These are phyloP conservation scores for Drosophila nigromelanica DNA, from an alignment of 1,140 invertebrate species.

Conservation along the genomic window DNA sequence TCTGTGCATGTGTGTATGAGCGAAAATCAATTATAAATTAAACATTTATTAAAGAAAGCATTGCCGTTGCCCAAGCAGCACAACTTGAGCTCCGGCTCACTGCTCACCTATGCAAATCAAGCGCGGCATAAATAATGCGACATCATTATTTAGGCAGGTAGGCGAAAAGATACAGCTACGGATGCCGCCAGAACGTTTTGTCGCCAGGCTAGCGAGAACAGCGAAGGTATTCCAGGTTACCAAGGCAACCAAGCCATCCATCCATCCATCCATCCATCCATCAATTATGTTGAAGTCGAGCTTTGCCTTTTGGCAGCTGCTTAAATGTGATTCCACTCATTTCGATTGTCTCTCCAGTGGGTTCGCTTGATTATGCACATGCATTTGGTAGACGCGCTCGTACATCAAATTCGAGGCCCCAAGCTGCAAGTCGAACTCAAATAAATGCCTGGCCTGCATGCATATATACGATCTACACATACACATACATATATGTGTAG, in stretches of 20 bases:
- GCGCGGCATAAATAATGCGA: slow-evolving; percentile 77
- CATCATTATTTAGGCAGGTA: slow-evolving; percentile 80
- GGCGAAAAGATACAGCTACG: slow-evolving; percentile 49
- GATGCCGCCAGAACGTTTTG: slow-evolving; percentile 22
- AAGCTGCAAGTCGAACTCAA: slow-evolving; percentile 39
- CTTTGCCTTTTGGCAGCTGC: slow-evolving; percentile 46
- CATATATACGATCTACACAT: slow-evolving; percentile 44
- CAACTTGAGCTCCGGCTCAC: slow-evolving; percentile 20
- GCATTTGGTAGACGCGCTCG: slow-evolving; percentile 60
- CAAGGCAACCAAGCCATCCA: slow-evolving; percentile 13
- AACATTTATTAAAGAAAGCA: slow-evolving; percentile 78
- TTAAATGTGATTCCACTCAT: slow-evolving; percentile 54
- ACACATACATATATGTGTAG: slow-evolving; percentile 22
- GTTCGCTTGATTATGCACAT: slow-evolving; percentile 76
- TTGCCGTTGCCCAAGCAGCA: neutral
- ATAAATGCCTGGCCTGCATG: slow-evolving; percentile 66
- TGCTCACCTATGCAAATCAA: slow-evolving; percentile 67
- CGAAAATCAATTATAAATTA: slow-evolving; percentile 80
- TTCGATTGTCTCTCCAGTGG: slow-evolving; percentile 60
- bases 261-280: slow-evolving; percentile 49
- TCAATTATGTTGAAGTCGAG: slow-evolving; percentile 74
- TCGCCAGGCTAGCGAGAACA: slow-evolving; percentile 8
- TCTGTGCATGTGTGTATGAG: slow-evolving; percentile 5
- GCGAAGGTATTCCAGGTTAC: slow-evolving; percentile 4
- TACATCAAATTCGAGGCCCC: slow-evolving; percentile 62